Evolutionary conservation across 2,797 vertebrate genomes (phyloP), one percentile per base, ranked within the genome.

Genomic region (Calcarius lapponicus): DNA sequence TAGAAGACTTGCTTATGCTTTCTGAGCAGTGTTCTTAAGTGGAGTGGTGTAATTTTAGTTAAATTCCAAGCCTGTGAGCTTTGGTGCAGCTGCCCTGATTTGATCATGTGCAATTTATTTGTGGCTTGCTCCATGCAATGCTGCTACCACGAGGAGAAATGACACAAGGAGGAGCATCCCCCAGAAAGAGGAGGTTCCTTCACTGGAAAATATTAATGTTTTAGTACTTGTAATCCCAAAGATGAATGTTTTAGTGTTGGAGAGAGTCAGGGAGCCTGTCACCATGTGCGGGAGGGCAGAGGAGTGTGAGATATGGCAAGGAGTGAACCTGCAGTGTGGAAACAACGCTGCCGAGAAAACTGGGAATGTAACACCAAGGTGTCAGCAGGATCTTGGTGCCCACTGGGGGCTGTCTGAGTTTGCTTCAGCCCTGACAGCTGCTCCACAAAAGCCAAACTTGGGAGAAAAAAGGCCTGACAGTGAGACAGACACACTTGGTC

Each of bases 91-190:
- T 32, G 24, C 36, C 4, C 42, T 70, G 31, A 47, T 34, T 50
- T 32, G 32, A 8, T 57, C 16, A 34, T 32, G 4, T 34, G 18
- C 25, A 13, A 28, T 66, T 43, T 40, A 13, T 43, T 78, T 28
- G 19, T 84, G n/a, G 29, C 12, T 70, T 74, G 31, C n/a, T 74
- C 17, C 16, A 2, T 48, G 5, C 24, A 13, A 2, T 0, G 0
- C 42, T 75, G 43, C 34, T 61, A 11, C 45, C 53, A 1, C 11
- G 57, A 62, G 32, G 11, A 78, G 50, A 34, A 58, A 24, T 18
- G n/a, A 29, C 32, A 29, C 4, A 32, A 29, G 9, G 21, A 43
- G 22, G 5, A 5, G 10, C 14, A 45, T 60, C n/a, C 14, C 25
- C 17, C 21, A 50, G 36, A 32, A 82, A 54, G 6, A 65, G 36